Evolutionary conservation across 2,113 vertebrate genomes (phyloP), one percentile per base, ranked within the genome.

Genomic region (Hippopotamus amphibius): DNA sequence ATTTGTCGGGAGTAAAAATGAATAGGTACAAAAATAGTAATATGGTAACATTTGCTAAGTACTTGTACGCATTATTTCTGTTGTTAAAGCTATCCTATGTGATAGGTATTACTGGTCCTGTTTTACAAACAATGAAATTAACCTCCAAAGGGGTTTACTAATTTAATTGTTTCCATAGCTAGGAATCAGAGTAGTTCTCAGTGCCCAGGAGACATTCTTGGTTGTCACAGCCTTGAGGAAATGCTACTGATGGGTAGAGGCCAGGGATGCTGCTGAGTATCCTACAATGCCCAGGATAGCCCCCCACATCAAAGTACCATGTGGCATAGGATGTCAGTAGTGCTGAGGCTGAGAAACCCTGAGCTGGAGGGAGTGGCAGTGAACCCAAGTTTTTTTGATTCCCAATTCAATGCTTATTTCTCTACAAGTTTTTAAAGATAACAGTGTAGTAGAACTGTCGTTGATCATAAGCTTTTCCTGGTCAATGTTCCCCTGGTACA

Each of bases 111-210:
- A 59, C 19, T 65, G 57, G 59, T 92, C 37, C 43, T 95, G 19
- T 72, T 97, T 95, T 77, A 97, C 7, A 94, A 84, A 63, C 22
- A 65, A 97, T 90, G 81, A 96, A 69, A 88, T 88, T 72, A 65
- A 90, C 24, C 24, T 46, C 46, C n/a, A 69, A 1, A 61, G 28
- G 72, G 55, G 41, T 48, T 96, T 85, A 71, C 80, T 72, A 41
- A 90, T 93, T 88, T 61, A 74, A 61, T 63, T 88, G 43, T 93
- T 93, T 87, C n/a, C 41, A 59, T 66, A 80, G 57, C 53, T 89
- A 71, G 53, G 82, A 93, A 43, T 48, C 83, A 7, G 41, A 83
- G 22, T 48, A 50, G 14, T 93, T 94, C 6, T 95, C 21, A 69
- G 21, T 4, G 11, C 13, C 10, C 14, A 26, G 61, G 53, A 65